Base-by-base conservation (phyloP, 2,113 vertebrate species). In the Danionella cerebrum region DNA sequence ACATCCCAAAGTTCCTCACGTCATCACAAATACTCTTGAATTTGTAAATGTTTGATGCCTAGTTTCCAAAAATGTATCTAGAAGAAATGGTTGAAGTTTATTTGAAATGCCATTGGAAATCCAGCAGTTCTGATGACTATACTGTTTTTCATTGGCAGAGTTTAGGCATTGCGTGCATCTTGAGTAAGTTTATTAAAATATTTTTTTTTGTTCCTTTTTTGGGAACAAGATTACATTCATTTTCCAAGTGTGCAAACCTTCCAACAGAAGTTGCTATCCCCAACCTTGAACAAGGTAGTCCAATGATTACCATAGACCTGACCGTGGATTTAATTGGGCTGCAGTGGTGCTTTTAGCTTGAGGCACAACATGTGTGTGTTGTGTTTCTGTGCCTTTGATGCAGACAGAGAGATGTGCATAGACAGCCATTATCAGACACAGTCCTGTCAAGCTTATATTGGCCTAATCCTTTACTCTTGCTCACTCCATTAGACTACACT, bases 291-390 rank as follows among this genome's bases (percentile, higher is more conserved):
- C 86, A 82, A 85, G 85, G 83, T 86, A 85, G 81, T 87, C 87
- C 86, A 90, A 89, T 91, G 90, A 93, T 92, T 87, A 88, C 87
- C 84, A 86, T 84, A 85, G 86, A 92, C 91, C 89, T 94, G 92
- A 95, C 93, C 96, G 93, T 93, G 94, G 91, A 93, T 89, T 94
- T 97, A 98, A 98, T 98, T 96, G 93, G 93, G 91, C 92, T 93
- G 87, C 87, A 88, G 90, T 85, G 86, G 89, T 86, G 88, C 86
- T 85, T 86, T 89, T 90, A 90, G 91, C 93, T 92, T 85, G 88
- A 92, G 91, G 93, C 90, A 33, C 57, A 68, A 62, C 65, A 21
- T 19, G 41, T 73, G 50, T 71, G 72, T 39, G 70, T 67, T 75
- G 71, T 78, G 70, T 74, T 66, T 51, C 21, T 66, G 66, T 86